Evolutionary conservation across 2,113 vertebrate species (phyloP), one percentile per base, ranked within the genome.

Genomic region (Nibea albiflora): DNA sequence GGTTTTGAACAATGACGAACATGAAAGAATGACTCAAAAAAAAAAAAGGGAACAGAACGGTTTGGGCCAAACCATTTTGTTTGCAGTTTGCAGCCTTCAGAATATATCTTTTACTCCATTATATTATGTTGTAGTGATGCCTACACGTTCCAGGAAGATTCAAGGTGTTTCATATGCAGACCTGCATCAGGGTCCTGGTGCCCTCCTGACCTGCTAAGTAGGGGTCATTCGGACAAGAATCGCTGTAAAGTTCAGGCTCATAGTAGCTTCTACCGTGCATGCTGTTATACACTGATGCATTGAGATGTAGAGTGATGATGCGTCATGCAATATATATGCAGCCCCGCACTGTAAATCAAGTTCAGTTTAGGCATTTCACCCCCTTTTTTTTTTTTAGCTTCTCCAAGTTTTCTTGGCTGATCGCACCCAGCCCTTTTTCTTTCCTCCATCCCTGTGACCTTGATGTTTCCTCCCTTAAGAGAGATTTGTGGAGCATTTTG

Each of bases 381-480:
- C 14, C 2, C 4, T 1, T 35, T 8, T 39, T 1, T 35, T 8
- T 39, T 9, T 39, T 17, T 50, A 20, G 24, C 16, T 26, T 78
- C 17, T 17, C 22, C 11, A 12, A 58, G 46, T 26, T 42, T 20
- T 57, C 44, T 28, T 22, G 14, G 26, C 8, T 76, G 31, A 52
- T 46, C 26, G 24, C 24, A 35, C 11, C 22, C 56, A 2, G 11
- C 11, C 35, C 11, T 15, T 67, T 24, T 83, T 11, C 44, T 46
- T 44, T 22, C 12, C 22, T 60, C 2, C 22, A 15, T 35, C 16
- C 58, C 15, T 10, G 9, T 19, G 14, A 12, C 14, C 56, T 50
- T 44, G 39, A 15, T 60, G 28, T 39, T 72, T 49, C 52, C 39
- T 52, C 31, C 46, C 4, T 76, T 26, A 39, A 82, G 24, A 58